Base-by-base conservation (phyloP, 2,113 vertebrate genomes). In the Procavia capensis region DNA sequence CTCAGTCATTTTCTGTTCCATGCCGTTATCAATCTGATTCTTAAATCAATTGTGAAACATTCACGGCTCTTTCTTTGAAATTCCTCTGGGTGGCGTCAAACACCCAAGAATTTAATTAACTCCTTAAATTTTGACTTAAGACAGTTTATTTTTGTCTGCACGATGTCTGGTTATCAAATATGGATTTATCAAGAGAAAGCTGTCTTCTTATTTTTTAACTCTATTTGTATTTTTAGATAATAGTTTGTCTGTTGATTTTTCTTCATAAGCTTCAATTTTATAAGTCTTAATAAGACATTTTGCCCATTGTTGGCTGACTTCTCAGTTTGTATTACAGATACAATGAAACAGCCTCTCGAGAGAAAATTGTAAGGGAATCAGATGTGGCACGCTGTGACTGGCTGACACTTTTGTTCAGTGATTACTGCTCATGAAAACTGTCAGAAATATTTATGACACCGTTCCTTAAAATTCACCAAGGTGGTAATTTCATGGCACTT, bases 231-330 rank as follows among this genome's bases (percentile, higher is more conserved):
- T 97, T 97, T 97, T 94, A 95, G 20, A 95, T 91, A 81, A 50
- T 96, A 95, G 96, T 85, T 68, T 34, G 54, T 79, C 45, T 79
- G 97, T 95, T 95, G 95, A 97, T 97, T 97, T 97, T 97, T 94
- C 70, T 96, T 57, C n/a, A 24, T 39, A 68, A 80, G 63, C 24
- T 66, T 88, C 86, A 57, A 47, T 50, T 66, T 84, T 72, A 22
- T 43, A 79, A 61, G 19, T 20, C 50, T 41, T 45, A 75, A 14
- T 64, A 83, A 19, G 54, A 90, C 63, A 83, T 0, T 83, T 90
- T 91, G 57, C 22, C 79, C 41, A 50, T 59, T 79, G 45, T 1
- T 75, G 34, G 36, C 54, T 90, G 68, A 59, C n/a, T 83, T 82
- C 78, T 90, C 29, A 93, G 64, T 74, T n/a, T 86, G 19, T 47